Evolutionary conservation across 2,113 vertebrate genomes (phyloP).

Genomic region (Tor tambroides): DNA sequence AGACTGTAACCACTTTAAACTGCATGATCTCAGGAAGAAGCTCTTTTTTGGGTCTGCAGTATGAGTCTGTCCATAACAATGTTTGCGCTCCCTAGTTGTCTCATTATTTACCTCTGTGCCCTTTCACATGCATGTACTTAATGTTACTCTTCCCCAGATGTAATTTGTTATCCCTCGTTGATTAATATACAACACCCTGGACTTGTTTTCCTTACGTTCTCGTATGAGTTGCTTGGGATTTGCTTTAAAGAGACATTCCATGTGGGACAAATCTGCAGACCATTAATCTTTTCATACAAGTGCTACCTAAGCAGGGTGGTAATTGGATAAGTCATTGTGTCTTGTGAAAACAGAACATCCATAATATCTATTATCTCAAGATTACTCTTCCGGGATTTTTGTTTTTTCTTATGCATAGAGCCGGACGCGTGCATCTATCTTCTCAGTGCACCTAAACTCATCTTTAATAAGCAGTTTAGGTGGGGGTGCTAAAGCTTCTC

Average conservation of each 20-base stretch:
- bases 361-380: slow-evolving; percentile 70
- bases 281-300: slow-evolving; percentile 70
- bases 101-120: slow-evolving; percentile 45
- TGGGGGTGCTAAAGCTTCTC: slow-evolving; percentile 27
- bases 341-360: slow-evolving; percentile 64
- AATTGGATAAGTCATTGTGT: slow-evolving; percentile 74
- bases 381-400: slow-evolving; percentile 63
- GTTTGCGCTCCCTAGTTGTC: slow-evolving; percentile 38
- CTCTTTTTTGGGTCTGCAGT: neutral
- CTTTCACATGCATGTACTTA: slow-evolving; percentile 47
- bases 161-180: slow-evolving; percentile 42
- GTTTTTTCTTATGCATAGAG: neutral
- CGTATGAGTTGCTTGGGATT: slow-evolving; percentile 1
- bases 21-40: neutral
- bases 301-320: slow-evolving; percentile 62
- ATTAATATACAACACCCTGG: slow-evolving; percentile 46
- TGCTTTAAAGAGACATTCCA: slow-evolving; percentile 61
- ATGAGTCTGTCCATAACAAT: neutral
- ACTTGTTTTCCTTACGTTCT: slow-evolving; percentile 26
- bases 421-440: slow-evolving; percentile 32
- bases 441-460: slow-evolving; percentile 30
- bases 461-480: slow-evolving; percentile 50
- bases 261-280: slow-evolving; percentile 64
- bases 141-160: slow-evolving; percentile 13
- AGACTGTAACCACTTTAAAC: neutral